Percentiles rank a stretch among this genome's conserved stretches.
These are phyloP conservation scores for Drosophila sechellia DNA, from an alignment of 1,140 invertebrate species.

Conservation along the genomic window DNA sequence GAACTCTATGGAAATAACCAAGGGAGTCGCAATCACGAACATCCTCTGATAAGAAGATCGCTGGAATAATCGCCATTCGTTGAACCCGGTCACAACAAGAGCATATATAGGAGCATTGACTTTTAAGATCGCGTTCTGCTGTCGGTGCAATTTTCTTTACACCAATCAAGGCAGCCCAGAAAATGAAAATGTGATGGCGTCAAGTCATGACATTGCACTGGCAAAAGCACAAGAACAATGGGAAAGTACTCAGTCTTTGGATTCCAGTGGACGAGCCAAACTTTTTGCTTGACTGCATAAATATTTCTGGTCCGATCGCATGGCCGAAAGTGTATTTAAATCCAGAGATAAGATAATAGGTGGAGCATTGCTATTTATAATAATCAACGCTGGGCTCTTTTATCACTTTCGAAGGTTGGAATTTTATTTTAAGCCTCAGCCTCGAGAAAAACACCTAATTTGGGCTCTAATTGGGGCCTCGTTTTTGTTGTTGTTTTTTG, in stretches of 20 bases:
- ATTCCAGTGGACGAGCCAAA: slow-evolving; percentile 17
- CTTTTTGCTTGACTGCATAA: slow-evolving; percentile 32
- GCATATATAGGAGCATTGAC: slow-evolving; percentile 35
- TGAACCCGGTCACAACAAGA: slow-evolving; percentile 14
- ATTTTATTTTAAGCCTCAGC: slow-evolving; percentile 12
- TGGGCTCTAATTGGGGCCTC: slow-evolving; percentile 26
- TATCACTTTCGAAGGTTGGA: neutral
- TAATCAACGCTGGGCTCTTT: neutral
- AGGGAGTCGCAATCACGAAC: slow-evolving; percentile 11
- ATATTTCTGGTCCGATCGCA: slow-evolving; percentile 20
- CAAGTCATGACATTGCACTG: slow-evolving; percentile 44
- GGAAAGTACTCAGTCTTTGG: slow-evolving; percentile 21
- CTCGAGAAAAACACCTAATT: slow-evolving; percentile 6
- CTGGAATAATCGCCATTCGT: slow-evolving; percentile 33
- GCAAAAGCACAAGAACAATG: slow-evolving; percentile 28
- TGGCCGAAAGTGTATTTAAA: slow-evolving; percentile 23
- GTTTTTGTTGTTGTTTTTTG: neutral
- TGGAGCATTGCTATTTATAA: neutral
- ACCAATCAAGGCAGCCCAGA: slow-evolving; percentile 30
- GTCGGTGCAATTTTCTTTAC: slow-evolving; percentile 37
- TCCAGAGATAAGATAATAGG: slow-evolving; percentile 34
- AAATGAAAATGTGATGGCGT: slow-evolving; percentile 26
- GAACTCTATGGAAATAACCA: slow-evolving; percentile 2
- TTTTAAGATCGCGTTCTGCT: slow-evolving; percentile 28
- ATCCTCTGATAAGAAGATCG: slow-evolving; percentile 33